Conservation (phyloP, 2,888 invertebrate species). For the Philopedon plagiatum region DNA sequence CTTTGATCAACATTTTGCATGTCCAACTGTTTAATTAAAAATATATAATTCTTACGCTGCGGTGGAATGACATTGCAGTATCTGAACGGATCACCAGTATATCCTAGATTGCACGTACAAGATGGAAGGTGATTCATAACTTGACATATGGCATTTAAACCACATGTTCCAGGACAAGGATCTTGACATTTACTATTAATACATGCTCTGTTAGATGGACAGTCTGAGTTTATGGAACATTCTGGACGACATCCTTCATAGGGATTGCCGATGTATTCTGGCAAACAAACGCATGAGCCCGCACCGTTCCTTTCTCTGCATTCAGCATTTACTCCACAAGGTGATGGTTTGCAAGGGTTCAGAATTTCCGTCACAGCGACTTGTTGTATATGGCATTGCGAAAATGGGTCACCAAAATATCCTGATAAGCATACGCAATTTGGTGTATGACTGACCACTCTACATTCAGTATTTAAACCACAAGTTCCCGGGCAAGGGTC, state of each 20-base stretch:
- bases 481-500: constrained; percentile 77
- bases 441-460: constrained; percentile 72
- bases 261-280: constrained; percentile 78
- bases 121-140: constrained; percentile 84
- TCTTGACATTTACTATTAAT: constrained; percentile 79
- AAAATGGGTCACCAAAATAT: constrained; percentile 74
- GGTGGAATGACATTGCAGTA: constrained; percentile 62
- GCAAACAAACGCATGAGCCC: constrained; percentile 77
- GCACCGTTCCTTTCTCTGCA: constrained; percentile 76
- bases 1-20: constrained; percentile 30
- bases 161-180: constrained; percentile 83
- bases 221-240: constrained; percentile 81
- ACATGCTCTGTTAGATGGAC: constrained; percentile 80
- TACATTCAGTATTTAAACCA: constrained; percentile 72
- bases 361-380: constrained; percentile 61
- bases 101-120: constrained; percentile 77
- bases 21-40: not conserved
- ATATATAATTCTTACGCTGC: constrained; percentile 53
- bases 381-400: constrained; percentile 66
- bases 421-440: constrained; percentile 73
- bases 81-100: constrained; percentile 73
- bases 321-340: constrained; percentile 77
- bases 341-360: constrained; percentile 77
- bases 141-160: constrained; percentile 79
- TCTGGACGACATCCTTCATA: constrained; percentile 83